Evolutionary conservation across 92 coral and sea anemone genomes (phyloP).

Genomic region (Paramuricea clavata): DNA sequence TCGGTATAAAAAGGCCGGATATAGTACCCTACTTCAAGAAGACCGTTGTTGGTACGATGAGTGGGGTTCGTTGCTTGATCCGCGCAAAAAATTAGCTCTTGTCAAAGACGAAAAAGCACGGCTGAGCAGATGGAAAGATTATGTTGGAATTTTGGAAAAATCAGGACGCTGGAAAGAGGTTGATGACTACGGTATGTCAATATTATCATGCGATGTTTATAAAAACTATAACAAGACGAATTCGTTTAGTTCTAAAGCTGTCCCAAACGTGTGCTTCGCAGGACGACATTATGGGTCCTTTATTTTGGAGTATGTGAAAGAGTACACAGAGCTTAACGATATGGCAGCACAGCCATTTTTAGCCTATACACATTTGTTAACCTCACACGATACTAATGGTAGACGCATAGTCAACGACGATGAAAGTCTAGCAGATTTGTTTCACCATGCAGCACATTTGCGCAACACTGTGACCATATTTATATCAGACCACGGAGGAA

Average conservation of each 20-base stretch:
- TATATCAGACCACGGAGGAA: slow-evolving; percentile 34
- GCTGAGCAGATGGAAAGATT: slow-evolving; percentile 12
- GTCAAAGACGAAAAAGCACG: neutral
- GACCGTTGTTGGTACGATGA: slow-evolving; percentile 31
- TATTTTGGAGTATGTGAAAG: slow-evolving; percentile 67
- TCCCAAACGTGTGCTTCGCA: slow-evolving; percentile 67
- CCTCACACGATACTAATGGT: slow-evolving; percentile 91
- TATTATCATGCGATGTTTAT: slow-evolving; percentile 76
- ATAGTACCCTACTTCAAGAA: slow-evolving; percentile 24
- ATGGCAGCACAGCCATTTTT: slow-evolving; percentile 73
- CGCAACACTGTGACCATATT: slow-evolving; percentile 39
- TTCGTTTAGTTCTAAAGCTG: slow-evolving; percentile 58
- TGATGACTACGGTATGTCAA: slow-evolving; percentile 79
- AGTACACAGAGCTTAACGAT: slow-evolving; percentile 66
- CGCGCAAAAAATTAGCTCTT: slow-evolving; percentile 52
- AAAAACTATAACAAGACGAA: slow-evolving; percentile 71
- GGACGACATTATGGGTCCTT: slow-evolving; percentile 80
- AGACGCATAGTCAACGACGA: slow-evolving; percentile 67
- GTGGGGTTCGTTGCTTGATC: slow-evolving; percentile 36
- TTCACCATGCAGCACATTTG: slow-evolving; percentile 24
- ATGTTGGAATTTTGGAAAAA: slow-evolving; percentile 37
- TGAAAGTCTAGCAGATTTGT: slow-evolving; percentile 6
- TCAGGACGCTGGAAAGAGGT: slow-evolving; percentile 39
- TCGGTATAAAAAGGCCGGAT: slow-evolving; percentile 12
- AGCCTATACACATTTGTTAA: slow-evolving; percentile 84